A percentile compares a stretch with the other conserved stretches of the same genome.
phyloP scores from a whole-genome alignment of 2,888 invertebrate genomes.

The Pandemis corylana region DNA sequence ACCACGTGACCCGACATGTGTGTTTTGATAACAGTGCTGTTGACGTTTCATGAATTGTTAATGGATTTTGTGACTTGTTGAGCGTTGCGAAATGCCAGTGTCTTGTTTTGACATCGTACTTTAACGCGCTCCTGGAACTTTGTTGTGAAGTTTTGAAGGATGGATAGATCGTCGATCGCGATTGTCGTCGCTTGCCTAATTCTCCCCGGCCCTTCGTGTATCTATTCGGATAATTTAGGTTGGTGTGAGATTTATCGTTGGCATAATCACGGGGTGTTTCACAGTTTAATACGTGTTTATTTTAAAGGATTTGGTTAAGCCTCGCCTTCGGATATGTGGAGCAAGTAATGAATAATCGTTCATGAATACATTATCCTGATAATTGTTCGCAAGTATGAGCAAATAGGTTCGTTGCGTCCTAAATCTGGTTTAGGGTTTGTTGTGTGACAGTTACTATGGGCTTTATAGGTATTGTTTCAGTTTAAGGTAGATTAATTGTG shows the following conservation, averaged over 20 bases:
- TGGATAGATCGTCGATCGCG: constrained; percentile 33
- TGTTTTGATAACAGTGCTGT: constrained; percentile 39
- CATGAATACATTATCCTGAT: constrained; percentile 22
- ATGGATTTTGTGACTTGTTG: constrained; percentile 10
- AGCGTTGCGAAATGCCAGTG: constrained; percentile 12
- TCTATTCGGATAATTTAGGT: constrained; percentile 80
- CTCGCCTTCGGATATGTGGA: constrained; percentile 7
- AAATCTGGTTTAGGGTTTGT: constrained; percentile 5
- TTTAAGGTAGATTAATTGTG: no score
- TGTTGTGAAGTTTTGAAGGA: constrained; percentile 26
- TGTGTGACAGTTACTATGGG: background rate
- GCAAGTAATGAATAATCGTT: constrained; percentile 13
- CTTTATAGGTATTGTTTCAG: background rate
- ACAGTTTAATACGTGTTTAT: constrained; percentile 13
- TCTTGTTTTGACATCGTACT: constrained; percentile 14
- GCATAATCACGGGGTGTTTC: constrained; percentile 23
- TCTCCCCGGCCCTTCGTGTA: constrained; percentile 70
- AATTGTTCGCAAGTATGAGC: background rate
- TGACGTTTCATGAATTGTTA: constrained; percentile 22
- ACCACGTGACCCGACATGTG: constrained; percentile 63
- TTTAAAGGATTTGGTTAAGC: constrained; percentile 20
- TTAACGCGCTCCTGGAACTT: constrained; percentile 14
- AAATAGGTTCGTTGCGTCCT: background rate
- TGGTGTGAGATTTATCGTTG: constrained; percentile 45
- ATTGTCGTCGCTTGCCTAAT: constrained; percentile 66